phyloP scores from a whole-genome alignment of 2,888 invertebrate species.

The Nephrotoma appendiculata region DNA sequence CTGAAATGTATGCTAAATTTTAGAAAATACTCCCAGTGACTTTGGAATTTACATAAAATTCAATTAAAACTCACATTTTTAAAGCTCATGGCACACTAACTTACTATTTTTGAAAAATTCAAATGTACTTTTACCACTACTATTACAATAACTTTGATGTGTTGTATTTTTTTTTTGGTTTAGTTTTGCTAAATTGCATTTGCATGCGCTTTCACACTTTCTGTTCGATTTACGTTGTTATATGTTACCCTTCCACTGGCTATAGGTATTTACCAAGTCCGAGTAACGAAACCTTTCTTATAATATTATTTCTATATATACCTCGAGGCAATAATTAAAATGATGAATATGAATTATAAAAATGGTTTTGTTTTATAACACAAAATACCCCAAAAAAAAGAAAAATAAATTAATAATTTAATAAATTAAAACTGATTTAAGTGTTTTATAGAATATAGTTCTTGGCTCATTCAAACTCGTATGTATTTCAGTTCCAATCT shows the following conservation, averaged over 20 bases:
- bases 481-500: neutral
- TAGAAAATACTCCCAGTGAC: too few species aligned
- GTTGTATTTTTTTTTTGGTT: too few species aligned
- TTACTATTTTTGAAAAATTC: too few species aligned
- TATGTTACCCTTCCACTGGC: neutral
- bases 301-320: neutral
- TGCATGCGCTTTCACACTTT: too few species aligned
- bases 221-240: neutral
- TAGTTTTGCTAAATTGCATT: too few species aligned
- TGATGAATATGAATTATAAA: constrained; percentile 3
- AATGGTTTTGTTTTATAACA: neutral
- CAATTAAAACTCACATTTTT: too few species aligned
- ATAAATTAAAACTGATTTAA: neutral
- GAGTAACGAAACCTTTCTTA: neutral
- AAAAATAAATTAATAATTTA: neutral
- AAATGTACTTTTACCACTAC: too few species aligned
- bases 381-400: neutral
- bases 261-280: neutral
- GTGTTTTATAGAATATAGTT: neutral
- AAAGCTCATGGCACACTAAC: too few species aligned
- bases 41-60: too few species aligned
- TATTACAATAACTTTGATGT: too few species aligned
- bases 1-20: too few species aligned
- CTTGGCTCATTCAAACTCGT: neutral
- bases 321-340: neutral